Conservation (phyloP, 2,113 vertebrate genomes). For the Rhipidura dahli region DNA sequence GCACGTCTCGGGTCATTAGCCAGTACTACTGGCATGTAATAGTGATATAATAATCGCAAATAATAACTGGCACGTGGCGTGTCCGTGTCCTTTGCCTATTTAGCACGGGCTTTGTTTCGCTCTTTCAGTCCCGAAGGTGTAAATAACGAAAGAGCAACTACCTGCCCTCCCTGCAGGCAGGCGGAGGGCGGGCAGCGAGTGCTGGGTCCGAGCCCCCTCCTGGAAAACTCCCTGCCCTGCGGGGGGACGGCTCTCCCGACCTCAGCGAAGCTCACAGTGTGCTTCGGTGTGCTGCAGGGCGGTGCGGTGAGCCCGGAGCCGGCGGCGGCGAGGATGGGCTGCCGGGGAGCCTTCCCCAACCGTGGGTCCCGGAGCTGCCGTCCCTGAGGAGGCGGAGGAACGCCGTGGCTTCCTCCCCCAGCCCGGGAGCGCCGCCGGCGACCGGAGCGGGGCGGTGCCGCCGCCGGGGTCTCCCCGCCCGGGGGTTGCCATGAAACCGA, state of each 20-base stretch:
- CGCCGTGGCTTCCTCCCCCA: background rate
- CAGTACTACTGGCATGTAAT: background rate
- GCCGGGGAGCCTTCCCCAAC: background rate
- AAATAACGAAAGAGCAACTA: accelerated
- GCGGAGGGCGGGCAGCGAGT: background rate
- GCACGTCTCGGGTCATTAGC: background rate
- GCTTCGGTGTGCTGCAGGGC: background rate
- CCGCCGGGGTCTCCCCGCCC: background rate
- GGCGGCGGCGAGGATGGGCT: background rate
- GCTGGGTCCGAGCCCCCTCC: accelerated
- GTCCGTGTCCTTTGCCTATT: background rate
- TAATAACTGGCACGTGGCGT: accelerated
- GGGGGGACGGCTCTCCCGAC: background rate
- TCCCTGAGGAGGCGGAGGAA: background rate
- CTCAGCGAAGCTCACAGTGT: accelerated
- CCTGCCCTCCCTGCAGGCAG: background rate
- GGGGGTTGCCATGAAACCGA: conserved; percentile 13
- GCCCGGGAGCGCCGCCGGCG: background rate
- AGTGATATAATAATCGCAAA: background rate
- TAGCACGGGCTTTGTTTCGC: background rate
- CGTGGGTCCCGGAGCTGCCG: background rate
- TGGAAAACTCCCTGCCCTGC: accelerated
- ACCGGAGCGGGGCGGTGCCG: background rate
- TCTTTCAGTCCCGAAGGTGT: background rate
- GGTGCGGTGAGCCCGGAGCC: accelerated